A percentile compares a stretch with the other conserved stretches of the same genome.
Conservation (phyloP, 2,888 invertebrate species). For the Capitulum mitella region DNA sequence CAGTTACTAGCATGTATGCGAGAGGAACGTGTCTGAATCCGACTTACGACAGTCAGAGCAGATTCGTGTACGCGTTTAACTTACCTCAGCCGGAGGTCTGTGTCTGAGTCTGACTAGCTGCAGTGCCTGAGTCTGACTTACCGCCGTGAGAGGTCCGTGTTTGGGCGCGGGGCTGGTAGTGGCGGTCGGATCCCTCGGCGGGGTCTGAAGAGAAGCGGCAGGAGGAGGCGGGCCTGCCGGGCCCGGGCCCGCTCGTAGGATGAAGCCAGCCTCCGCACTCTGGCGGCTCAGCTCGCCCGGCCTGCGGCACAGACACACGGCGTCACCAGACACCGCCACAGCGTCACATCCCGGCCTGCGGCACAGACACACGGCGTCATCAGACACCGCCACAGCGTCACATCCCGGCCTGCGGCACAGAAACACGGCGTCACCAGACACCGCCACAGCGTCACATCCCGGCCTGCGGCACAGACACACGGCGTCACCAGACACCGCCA, state of each 20-base stretch:
- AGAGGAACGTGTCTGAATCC: too few relatives aligned
- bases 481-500: not conserved
- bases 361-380: not conserved
- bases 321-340: not conserved
- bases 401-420: not conserved
- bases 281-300: not conserved
- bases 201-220: not conserved
- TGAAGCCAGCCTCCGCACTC: not conserved
- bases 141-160: not conserved
- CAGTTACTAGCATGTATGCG: too few relatives aligned
- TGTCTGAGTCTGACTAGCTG: too few relatives aligned
- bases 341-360: not conserved
- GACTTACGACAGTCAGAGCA: too few relatives aligned
- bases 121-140: too few relatives aligned
- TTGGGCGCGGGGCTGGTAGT: not conserved
- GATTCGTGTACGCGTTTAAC: too few relatives aligned
- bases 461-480: not conserved
- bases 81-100: too few relatives aligned
- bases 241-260: not conserved
- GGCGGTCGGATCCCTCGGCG: not conserved
- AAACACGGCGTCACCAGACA: not conserved
- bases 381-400: not conserved
- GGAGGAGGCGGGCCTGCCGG: not conserved
- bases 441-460: not conserved
- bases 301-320: not conserved